These are phyloP conservation scores for Pampusana beccarii DNA, from an alignment of 2,113 vertebrate genomes.

Conservation along the genomic window DNA sequence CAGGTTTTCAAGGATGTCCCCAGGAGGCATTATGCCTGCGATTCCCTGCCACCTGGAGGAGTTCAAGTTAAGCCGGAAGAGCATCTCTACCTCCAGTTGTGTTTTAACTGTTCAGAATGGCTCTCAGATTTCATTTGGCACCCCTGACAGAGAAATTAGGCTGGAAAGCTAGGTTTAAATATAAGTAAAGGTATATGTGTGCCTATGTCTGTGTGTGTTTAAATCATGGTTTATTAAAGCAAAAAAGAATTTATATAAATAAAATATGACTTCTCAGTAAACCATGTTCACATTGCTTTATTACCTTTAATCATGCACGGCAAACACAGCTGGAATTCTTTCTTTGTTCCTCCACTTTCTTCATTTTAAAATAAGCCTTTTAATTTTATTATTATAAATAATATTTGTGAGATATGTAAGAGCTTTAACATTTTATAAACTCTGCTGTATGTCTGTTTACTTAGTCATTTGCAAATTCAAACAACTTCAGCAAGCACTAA, in stretches of 20 bases:
- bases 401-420: neutral
- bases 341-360: neutral
- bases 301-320: neutral
- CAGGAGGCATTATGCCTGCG: fast-evolving
- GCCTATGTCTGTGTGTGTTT: neutral
- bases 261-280: neutral
- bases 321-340: neutral
- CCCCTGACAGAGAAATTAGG: neutral
- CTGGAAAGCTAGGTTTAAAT: neutral
- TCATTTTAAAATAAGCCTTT: neutral
- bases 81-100: neutral
- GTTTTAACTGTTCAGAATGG: neutral
- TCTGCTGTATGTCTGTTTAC: neutral
- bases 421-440: neutral
- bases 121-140: neutral
- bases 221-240: constrained; percentile 3
- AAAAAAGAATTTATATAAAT: neutral
- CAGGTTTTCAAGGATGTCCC: neutral
- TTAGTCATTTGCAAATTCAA: neutral
- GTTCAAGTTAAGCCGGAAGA: neutral
- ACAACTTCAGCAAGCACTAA: neutral
- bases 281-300: neutral
- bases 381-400: neutral
- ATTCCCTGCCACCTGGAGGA: constrained; percentile 19
- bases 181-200: neutral